Base-by-base conservation (phyloP, 2,888 invertebrate species). In the Pheosia tremula region DNA sequence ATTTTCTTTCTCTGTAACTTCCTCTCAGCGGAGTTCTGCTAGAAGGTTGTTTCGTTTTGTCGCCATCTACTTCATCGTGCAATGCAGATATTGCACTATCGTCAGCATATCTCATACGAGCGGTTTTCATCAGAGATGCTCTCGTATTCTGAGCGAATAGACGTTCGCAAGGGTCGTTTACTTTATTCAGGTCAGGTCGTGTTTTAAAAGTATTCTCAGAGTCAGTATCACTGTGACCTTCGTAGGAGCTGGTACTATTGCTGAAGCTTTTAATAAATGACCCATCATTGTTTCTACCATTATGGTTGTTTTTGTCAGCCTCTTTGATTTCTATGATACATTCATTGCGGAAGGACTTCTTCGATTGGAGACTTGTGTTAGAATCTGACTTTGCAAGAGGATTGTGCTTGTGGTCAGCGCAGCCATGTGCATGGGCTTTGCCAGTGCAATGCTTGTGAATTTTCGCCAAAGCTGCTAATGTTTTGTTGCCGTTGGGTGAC, bases 391-490 rank as follows among this genome's bases (percentile, higher is more conserved):
- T 94, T 11, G 87, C 84, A 11, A 94, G 85, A 57, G 87, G 85
- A 72, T 90, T 87, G 61, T 90, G 88, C 72, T 90, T 88, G 58
- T 93, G 89, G 72, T 95, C 95, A 4, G 89, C 87, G 75, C 95
- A 95, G 57, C 97, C 97, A 73, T 96, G 95, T 10, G 96, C 97
- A 82, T 97, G 97, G 0, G 96, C 95, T 79, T 96, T 95, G 43
- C 97, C 97, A 45, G 95, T 96, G 84, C 97, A 97, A 60, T 95
- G 95, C 77, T 95, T 95, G 83, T 97, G 97, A 64, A 95, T 94
- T 79, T 95, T 94, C 72, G 94, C 94, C 67, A 94, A 85, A 58
- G 94, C 94, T 62, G 93, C 94, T 64, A 94, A 89, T 36, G 90
- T 94, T 74, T 94, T 94, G 60, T 93, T 94, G 36, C 91, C 89